These are phyloP conservation scores for Coptotermes formosanus DNA, from an alignment of 1,140 invertebrate species.

Conservation along the genomic window DNA sequence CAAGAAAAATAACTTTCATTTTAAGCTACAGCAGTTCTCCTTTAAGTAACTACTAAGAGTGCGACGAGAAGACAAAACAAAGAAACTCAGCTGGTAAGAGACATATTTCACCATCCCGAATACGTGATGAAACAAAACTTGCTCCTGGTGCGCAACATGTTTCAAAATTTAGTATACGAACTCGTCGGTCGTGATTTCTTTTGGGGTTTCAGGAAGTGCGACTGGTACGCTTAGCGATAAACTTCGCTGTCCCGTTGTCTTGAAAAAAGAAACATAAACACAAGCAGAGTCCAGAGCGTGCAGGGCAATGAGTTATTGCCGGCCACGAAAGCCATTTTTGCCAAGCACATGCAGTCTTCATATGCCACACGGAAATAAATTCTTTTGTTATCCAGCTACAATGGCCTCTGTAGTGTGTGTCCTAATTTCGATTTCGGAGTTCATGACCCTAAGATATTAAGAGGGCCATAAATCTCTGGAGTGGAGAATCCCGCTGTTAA, in stretches of 20 bases:
- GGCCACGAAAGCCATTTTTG: neutral
- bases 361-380: neutral
- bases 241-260: neutral
- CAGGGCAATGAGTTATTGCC: neutral
- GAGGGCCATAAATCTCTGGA: neutral
- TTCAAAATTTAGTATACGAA: no score
- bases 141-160: no score
- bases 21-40: no score
- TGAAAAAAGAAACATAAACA: neutral
- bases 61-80: no score
- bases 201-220: no score
- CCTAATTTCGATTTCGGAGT: neutral
- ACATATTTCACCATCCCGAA: no score
- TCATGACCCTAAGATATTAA: neutral
- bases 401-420: neutral
- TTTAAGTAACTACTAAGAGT: no score
- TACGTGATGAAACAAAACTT: no score
- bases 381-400: neutral
- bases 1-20: no score
- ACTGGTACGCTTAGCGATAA: neutral
- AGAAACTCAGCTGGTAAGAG: no score
- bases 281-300: no score
- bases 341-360: neutral
- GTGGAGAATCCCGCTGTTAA: conserved; percentile 7
- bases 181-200: no score